These are phyloP conservation scores for Pipistrellus nathusii DNA, from an alignment of 2,797 vertebrate species.

Conservation along the genomic window DNA sequence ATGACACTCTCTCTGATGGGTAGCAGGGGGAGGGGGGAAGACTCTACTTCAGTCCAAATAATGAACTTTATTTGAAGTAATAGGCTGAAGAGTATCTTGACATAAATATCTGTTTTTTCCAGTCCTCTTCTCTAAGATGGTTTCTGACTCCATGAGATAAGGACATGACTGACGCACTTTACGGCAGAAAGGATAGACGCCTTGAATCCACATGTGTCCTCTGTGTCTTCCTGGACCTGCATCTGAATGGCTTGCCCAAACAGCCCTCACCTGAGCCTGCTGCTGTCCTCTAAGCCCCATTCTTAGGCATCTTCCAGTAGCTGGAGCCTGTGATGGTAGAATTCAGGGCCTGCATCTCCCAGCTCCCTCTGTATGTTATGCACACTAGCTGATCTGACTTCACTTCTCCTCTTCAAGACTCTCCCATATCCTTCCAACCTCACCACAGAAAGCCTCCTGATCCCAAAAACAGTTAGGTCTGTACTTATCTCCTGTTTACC, in stretches of 20 bases:
- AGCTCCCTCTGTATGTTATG: fast-evolving
- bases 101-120: not conserved
- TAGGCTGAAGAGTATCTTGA: not conserved
- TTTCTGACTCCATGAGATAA: not conserved
- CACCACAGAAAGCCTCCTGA: not conserved
- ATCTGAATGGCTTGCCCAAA: not conserved
- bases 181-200: not conserved
- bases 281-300: not conserved
- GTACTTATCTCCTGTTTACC: not conserved
- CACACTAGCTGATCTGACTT: not conserved
- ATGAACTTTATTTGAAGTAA: not conserved
- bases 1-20: not conserved
- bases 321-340: not conserved
- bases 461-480: not conserved
- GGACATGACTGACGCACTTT: too few species aligned
- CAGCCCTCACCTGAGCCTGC: fast-evolving
- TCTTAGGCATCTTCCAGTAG: too few species aligned
- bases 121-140: not conserved
- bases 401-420: not conserved
- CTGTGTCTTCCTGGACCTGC: not conserved
- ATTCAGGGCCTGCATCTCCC: not conserved
- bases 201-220: too few species aligned
- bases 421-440: not conserved
- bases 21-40: not conserved
- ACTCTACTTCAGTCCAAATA: not conserved